These are phyloP conservation scores for Ceyx margarethae DNA, from an alignment of 2,113 vertebrate genomes.

Conservation along the genomic window DNA sequence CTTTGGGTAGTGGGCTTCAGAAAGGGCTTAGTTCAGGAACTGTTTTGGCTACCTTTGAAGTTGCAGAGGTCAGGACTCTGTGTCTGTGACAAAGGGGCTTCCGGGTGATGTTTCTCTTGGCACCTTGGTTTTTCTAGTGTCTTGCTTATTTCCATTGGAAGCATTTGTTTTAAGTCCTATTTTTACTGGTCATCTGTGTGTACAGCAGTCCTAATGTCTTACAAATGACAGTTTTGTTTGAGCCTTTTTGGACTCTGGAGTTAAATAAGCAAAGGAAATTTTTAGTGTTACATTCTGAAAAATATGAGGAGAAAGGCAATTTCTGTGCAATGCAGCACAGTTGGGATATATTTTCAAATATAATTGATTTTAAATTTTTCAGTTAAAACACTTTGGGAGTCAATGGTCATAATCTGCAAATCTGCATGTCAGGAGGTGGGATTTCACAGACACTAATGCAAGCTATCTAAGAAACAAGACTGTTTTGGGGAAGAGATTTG, in stretches of 20 bases:
- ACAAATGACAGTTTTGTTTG: neutral
- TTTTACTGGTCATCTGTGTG: neutral
- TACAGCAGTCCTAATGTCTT: neutral
- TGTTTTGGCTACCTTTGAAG: neutral
- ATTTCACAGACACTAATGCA: neutral
- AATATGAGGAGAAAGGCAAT: neutral
- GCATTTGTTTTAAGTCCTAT: neutral
- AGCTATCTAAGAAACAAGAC: neutral
- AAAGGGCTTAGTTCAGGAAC: neutral
- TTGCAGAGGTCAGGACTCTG: neutral
- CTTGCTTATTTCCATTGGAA: neutral
- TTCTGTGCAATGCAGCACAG: neutral
- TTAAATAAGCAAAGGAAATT: neutral
- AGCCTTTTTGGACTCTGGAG: neutral
- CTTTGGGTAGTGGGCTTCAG: neutral
- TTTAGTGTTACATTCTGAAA: neutral
- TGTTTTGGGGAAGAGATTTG: neutral
- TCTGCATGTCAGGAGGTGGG: neutral
- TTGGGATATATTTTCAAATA: neutral
- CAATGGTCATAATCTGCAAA: neutral
- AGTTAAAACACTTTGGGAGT: neutral
- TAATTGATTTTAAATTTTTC: neutral
- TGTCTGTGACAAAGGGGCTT: neutral
- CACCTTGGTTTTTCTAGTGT: rapidly evolving
- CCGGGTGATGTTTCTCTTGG: neutral